Evolutionary conservation across 2,888 invertebrate species (phyloP), one percentile per base, ranked within the genome.

Genomic region (Panopea generosa): DNA sequence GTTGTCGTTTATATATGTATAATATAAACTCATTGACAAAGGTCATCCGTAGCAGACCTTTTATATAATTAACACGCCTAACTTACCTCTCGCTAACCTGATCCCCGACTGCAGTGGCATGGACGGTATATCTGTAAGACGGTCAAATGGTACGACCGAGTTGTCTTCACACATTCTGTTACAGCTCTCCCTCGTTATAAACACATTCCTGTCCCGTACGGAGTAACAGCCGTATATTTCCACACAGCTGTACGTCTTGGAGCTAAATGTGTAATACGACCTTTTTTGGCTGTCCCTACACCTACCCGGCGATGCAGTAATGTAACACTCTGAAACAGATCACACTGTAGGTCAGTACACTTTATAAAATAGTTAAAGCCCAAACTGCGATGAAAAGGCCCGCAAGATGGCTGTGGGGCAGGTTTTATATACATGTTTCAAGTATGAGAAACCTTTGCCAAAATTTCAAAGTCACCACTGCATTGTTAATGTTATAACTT

Each of bases 41-140:
- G n/a, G n/a, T n/a, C n/a, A n/a, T n/a, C n/a, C n/a, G n/a, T n/a
- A n/a, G n/a, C n/a, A n/a, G n/a, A n/a, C n/a, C n/a, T n/a, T n/a
- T n/a, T n/a, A n/a, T n/a, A n/a, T n/a, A n/a, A n/a, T n/a, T n/a
- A n/a, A n/a, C n/a, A n/a, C n/a, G n/a, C n/a, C n/a, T 26, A 20
- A 16, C 40, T n/a, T 71, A 76, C 76, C 76, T 71, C 76, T 76
- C n/a, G 76, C 56, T 18, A 76, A 63, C 18, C 71, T 61, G 11
- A 76, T 22, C 22, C 76, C 76, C 3, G 62, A 59, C 4, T 50
- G 57, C 22, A 71, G 38, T 9, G 33, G 67, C n/a, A 76, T 59
- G 27, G 65, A 65, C 0, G 61, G 52, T 33, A 71, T 33, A 43
- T 70, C 76, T 27, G 71, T 71, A 9, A 71, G 40, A n/a, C 65